Evolutionary conservation across 2,113 vertebrate species (phyloP), one percentile per base, ranked within the genome.

Genomic region (Thomomys bottae): DNA sequence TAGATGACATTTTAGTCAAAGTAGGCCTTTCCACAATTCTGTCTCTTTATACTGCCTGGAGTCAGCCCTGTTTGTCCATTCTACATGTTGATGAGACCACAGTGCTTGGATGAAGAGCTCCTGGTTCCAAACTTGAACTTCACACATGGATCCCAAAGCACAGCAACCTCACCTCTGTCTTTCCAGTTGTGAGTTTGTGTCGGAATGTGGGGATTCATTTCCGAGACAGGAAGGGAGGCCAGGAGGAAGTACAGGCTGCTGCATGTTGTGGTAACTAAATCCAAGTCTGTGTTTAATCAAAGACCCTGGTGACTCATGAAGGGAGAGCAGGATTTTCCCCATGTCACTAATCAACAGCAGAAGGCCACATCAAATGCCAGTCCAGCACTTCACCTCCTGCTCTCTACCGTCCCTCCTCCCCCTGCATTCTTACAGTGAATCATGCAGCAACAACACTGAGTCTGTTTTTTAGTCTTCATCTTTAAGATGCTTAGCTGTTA

Each of bases 261-360:
- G 36, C 20, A 2, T 72, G 49, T 82, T 73, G 18, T 40, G 30
- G 82, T 88, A 94, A 88, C 12, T 28, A 17, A 92, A 96, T 68
- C 79, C 88, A 36, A 0, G 78, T 17, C 79, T 94, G 72, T 28
- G 42, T 91, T 95, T 91, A 93, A 87, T 95, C 84, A 94, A 72
- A 95, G 83, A 17, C 79, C 75, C 64, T 61, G 72, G n/a, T 61
- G 87, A 92, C 82, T 76, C 76, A 10, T 8, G 0, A 10, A 1
- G 49, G 17, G 57, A 68, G n/a, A 84, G 30, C 42, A 64, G 71
- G 75, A 24, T n/a, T n/a, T n/a, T 94, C 85, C 54, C 0, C 32
- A 2, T 0, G 3, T 67, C 71, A 23, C 83, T 72, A 95, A 91
- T 88, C 26, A 20, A 59, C 59, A 88, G 82, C 88, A 40, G 32